These are phyloP conservation scores for Hermodice carunculata DNA, from an alignment of 2,888 invertebrate species.

Conservation along the genomic window DNA sequence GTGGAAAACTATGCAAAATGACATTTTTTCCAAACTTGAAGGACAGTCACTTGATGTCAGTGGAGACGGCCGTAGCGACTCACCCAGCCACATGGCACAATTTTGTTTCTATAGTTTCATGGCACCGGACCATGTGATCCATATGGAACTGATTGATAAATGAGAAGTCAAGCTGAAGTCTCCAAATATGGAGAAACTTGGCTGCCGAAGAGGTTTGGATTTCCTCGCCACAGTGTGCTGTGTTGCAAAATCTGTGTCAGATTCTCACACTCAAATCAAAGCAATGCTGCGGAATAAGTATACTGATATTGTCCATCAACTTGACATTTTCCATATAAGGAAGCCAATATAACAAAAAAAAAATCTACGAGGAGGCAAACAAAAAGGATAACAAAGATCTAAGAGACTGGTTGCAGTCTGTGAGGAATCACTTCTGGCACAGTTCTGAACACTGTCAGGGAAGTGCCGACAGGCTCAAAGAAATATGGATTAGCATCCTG, in stretches of 20 bases:
- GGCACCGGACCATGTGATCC: too few relatives aligned
- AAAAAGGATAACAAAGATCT: too few relatives aligned
- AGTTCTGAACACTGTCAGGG: too few relatives aligned
- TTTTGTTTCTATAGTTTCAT: background rate
- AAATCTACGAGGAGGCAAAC: background rate
- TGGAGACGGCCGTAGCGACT: background rate
- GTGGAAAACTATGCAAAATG: too few relatives aligned
- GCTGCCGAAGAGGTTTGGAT: background rate
- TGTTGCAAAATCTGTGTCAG: background rate
- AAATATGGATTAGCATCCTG: too few relatives aligned
- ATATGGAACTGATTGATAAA: background rate
- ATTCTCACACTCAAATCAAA: background rate
- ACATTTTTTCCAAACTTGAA: too few relatives aligned
- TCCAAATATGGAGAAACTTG: too few relatives aligned
- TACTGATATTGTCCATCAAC: background rate
- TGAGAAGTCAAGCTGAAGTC: background rate
- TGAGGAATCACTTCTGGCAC: too few relatives aligned
- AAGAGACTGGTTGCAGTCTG: too few relatives aligned
- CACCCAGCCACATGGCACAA: background rate
- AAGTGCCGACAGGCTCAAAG: too few relatives aligned
- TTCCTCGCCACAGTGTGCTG: background rate
- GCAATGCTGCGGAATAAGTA: background rate
- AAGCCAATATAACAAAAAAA: background rate
- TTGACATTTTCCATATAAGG: background rate
- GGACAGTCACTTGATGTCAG: too few relatives aligned